These are phyloP conservation scores for Agrotis exclamationis DNA, from an alignment of 2,888 invertebrate genomes.

Conservation along the genomic window DNA sequence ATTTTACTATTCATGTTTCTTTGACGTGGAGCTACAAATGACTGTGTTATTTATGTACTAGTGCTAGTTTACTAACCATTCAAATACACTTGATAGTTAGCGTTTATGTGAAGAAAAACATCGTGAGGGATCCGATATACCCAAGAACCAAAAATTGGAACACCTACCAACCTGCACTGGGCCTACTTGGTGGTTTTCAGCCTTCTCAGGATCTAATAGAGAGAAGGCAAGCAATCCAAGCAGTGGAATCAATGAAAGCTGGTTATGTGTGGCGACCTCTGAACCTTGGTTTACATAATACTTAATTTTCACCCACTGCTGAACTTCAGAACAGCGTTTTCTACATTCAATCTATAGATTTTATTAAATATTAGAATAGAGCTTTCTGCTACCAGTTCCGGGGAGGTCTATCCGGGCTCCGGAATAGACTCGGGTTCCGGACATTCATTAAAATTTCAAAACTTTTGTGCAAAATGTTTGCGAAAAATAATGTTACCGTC, in stretches of 20 bases:
- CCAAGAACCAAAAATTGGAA: no score
- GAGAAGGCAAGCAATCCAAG: no score
- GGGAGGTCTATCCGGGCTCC: slow-evolving; percentile 5
- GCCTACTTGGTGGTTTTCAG: no score
- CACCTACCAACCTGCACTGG: no score
- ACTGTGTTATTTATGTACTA: slow-evolving; percentile 1
- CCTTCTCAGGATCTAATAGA: no score
- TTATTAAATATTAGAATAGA: background rate
- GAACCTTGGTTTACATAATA: no score
- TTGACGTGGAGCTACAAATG: slow-evolving; percentile 1
- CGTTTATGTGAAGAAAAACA: background rate
- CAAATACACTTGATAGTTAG: background rate
- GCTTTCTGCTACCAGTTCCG: background rate
- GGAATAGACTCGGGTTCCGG: slow-evolving; percentile 8
- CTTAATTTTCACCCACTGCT: no score
- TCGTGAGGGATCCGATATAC: no score
- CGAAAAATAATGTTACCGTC: background rate
- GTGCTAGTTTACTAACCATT: background rate
- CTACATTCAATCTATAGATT: background rate
- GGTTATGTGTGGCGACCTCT: no score
- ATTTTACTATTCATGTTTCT: slow-evolving; percentile 26
- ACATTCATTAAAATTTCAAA: slow-evolving; percentile 24
- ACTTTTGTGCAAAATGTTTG: slow-evolving; percentile 4
- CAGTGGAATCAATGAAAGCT: no score
- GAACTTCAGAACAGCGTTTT: no score